Percentiles rank a stretch among this genome's conserved stretches.
phyloP scores from a whole-genome alignment of 2,797 vertebrate species.

The Odontamblyopus rebecca region DNA sequence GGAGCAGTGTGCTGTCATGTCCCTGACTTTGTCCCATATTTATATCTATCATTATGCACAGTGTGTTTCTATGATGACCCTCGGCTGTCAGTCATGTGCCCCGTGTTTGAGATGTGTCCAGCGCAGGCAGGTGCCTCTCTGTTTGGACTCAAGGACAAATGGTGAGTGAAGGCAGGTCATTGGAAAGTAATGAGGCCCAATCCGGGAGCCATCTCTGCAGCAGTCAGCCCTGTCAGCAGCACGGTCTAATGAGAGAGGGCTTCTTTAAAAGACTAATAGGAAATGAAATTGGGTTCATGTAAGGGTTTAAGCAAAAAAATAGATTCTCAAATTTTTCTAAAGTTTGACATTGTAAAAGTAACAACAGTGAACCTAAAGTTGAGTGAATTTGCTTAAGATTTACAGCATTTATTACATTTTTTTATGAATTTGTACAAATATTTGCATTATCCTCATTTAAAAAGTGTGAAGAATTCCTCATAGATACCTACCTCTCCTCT shows the following conservation, averaged over 20 bases:
- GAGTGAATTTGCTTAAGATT: neutral
- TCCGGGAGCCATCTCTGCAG: slow-evolving; percentile 37
- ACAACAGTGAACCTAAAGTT: neutral
- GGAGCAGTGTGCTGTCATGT: neutral
- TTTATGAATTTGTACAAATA: no score
- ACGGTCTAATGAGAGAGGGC: neutral
- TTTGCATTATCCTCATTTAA: no score
- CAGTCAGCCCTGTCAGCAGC: slow-evolving; percentile 44
- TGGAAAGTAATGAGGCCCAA: slow-evolving; percentile 49
- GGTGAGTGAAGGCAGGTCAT: slow-evolving; percentile 42
- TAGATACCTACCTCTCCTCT: neutral
- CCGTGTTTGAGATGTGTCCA: slow-evolving; percentile 29
- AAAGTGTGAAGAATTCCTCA: neutral
- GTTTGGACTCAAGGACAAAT: slow-evolving; percentile 62
- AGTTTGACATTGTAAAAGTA: neutral
- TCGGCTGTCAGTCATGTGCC: slow-evolving; percentile 29
- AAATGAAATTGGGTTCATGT: neutral
- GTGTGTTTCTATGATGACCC: slow-evolving; percentile 23
- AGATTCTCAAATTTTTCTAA: no score
- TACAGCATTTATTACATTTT: neutral
- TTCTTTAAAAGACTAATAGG: neutral
- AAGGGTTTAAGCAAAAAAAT: no score
- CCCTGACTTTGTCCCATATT: neutral
- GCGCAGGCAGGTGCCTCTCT: slow-evolving; percentile 51
- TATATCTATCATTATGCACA: slow-evolving; percentile 15